These are phyloP conservation scores for Bombylius major DNA, from an alignment of 2,888 invertebrate genomes.

Conservation along the genomic window DNA sequence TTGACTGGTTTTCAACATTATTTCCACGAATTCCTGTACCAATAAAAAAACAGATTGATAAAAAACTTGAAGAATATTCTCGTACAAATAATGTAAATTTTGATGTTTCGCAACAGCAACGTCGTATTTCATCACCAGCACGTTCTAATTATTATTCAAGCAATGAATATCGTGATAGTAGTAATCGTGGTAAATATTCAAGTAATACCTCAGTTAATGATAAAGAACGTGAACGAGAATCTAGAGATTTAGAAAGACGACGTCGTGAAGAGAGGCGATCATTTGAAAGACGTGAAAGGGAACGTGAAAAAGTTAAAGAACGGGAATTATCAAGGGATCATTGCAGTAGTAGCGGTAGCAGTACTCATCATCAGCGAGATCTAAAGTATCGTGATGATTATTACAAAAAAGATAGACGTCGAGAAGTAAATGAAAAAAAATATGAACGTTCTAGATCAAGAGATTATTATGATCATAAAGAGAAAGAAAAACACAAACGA, in stretches of 20 bases:
- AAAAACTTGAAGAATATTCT: conserved; percentile 52
- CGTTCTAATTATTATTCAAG: conserved; percentile 1
- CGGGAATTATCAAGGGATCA: conserved; percentile 7
- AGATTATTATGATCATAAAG: conserved; percentile 28
- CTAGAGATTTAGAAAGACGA: conserved; percentile 13
- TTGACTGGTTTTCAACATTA: conserved; percentile 98
- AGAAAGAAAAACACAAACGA: conserved; percentile 29
- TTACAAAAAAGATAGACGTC: conserved; percentile 9
- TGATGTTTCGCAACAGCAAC: conserved; percentile 16
- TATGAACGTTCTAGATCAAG: conserved; percentile 15
- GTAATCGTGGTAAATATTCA: conserved; percentile 4
- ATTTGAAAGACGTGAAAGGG: conserved; percentile 12
- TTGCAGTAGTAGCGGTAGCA: conserved; percentile 21
- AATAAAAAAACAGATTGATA: conserved; percentile 84
- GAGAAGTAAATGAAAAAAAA: background rate
- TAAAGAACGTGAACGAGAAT: conserved; percentile 20
- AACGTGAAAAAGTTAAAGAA: conserved; percentile 21
- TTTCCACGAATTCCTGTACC: conserved; percentile 99
- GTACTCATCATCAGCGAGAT: conserved; percentile 17
- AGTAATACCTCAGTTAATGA: conserved; percentile 10
- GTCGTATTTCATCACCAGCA: background rate
- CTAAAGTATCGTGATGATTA: conserved; percentile 18
- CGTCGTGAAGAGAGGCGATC: conserved; percentile 12
- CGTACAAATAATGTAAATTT: conserved; percentile 37
- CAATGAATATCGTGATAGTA: background rate